Evolutionary conservation across 2,797 vertebrate species (phyloP), one percentile per base, ranked within the genome.

Genomic region (Crocodylus rhombifer): DNA sequence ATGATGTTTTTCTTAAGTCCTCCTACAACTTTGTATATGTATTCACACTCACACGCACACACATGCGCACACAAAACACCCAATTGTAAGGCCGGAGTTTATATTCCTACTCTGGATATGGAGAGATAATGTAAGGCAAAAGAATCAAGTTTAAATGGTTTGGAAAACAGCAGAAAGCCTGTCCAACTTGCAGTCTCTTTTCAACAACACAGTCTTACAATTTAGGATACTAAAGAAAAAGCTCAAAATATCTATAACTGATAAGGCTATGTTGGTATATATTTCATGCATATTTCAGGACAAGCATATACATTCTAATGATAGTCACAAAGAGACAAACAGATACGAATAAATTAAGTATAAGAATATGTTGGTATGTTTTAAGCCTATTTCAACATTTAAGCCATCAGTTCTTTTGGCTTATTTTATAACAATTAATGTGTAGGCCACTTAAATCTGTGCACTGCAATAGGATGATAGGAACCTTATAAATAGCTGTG

Each of bases 391-490:
- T 64, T 60, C 30, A 88, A 60, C 4, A 82, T 62, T 93, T 76
- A 94, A 89, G 74, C 25, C 62, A 86, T 77, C 2, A 30, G 76
- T 93, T 85, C 36, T 79, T 87, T 79, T 76, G 28, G 76, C 51
- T 79, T 84, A 77, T 79, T 51, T 33, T 33, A 10, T 4, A 77
- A 23, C 33, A 75, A 71, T 33, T 69, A 36, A 83, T 55, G 65
- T 63, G 82, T 90, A 95, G 87, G 94, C 36, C 69, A 64, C 5
- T 51, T 20, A 87, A 62, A 67, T 67, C n/a, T 67, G 57, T 84
- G 36, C 42, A 93, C 75, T 85, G 71, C 60, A 86, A 51, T 67
- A 51, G 92, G 88, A 76, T 30, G 88, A 95, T 90, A 51, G 87
- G n/a, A 79, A 61, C 85, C 78, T 84, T 64, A 80, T 28, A 57